Evolutionary conservation across 2,888 invertebrate genomes (phyloP).

Genomic region (Agriopis marginaria): DNA sequence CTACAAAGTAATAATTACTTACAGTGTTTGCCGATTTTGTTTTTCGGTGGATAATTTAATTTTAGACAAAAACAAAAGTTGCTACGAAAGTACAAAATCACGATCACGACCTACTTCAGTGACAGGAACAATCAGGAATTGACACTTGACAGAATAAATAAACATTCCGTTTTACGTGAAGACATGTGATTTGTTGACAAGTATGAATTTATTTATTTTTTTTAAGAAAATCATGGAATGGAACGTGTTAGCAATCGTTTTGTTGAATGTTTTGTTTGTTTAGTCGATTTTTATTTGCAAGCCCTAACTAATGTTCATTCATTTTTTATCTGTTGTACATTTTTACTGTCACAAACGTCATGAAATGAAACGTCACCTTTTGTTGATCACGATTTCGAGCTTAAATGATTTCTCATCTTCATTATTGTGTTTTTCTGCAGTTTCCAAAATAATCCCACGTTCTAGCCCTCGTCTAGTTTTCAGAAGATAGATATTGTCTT

Average conservation of each 20-base stretch:
- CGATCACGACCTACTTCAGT: conserved; percentile 2
- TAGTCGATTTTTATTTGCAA: conserved; percentile 33
- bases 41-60: conserved; percentile 17
- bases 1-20: background rate
- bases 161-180: conserved; percentile 17
- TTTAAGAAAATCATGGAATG: conserved; percentile 7
- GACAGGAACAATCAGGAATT: conserved; percentile 12
- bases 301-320: conserved; percentile 25
- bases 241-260: conserved; percentile 13
- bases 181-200: background rate
- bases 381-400: background rate
- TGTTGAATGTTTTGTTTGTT: background rate
- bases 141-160: conserved; percentile 1
- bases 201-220: background rate
- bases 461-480: background rate
- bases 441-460: background rate
- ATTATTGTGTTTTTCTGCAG: background rate
- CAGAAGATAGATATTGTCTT: background rate
- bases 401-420: background rate
- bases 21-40: background rate
- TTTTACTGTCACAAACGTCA: background rate
- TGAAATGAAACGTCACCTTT: background rate
- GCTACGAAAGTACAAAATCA: background rate
- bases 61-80: conserved; percentile 34
- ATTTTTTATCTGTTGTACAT: background rate